Evolutionary conservation across 1,140 invertebrate species (phyloP).

Genomic region (Lethrus apterus): DNA sequence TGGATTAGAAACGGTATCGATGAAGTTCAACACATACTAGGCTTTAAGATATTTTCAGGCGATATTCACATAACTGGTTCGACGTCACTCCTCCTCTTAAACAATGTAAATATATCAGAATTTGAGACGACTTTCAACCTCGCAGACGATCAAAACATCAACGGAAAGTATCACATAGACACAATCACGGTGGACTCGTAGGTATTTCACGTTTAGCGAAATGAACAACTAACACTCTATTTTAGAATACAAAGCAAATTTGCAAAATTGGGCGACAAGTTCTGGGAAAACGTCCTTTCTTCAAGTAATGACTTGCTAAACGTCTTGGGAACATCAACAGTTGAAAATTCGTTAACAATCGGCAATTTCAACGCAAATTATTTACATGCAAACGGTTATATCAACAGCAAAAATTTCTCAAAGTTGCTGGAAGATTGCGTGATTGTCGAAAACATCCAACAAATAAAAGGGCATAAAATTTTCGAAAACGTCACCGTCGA

Average conservation of each 20-base stretch:
- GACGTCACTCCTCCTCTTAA: conserved; percentile 25
- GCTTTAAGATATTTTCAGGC: conserved; percentile 36
- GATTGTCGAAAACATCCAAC: background rate
- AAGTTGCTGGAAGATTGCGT: conserved; percentile 21
- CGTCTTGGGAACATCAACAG: conserved; percentile 9
- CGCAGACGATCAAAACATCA: conserved; percentile 40
- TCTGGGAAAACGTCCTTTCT: conserved; percentile 15
- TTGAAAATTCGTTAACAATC: conserved; percentile 2
- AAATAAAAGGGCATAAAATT: conserved; percentile 26
- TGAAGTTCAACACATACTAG: conserved; percentile 39
- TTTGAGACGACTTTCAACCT: conserved; percentile 35
- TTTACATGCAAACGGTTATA: conserved; percentile 18
- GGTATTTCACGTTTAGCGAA: too few relatives aligned
- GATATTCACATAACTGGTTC: conserved; percentile 33
- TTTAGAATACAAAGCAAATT: conserved; percentile 17
- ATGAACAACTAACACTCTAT: conserved; percentile 7
- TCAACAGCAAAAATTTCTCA: conserved; percentile 23
- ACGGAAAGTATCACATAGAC: conserved; percentile 27
- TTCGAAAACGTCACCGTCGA: conserved; percentile 28
- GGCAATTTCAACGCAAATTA: conserved; percentile 13
- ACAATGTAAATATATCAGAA: conserved; percentile 28
- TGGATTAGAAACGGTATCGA: conserved; percentile 34
- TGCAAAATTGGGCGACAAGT: conserved; percentile 14
- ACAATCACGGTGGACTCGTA: conserved; percentile 16
- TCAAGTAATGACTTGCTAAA: conserved; percentile 7